These are phyloP conservation scores for Pelmatolapia mariae DNA, from an alignment of 2,113 vertebrate species.

Conservation along the genomic window DNA sequence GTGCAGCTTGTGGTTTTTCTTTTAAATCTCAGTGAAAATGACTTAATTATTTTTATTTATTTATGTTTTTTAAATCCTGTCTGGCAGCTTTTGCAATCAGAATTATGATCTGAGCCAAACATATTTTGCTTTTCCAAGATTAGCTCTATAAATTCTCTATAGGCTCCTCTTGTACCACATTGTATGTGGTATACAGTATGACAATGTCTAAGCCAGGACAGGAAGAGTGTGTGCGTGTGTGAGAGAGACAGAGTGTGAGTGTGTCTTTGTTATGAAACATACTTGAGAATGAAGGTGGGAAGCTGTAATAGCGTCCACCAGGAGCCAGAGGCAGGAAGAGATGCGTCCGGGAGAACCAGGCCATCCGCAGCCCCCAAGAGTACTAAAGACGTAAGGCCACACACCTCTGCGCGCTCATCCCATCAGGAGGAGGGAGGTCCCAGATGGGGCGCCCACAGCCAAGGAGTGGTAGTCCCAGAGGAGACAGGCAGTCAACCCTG, in stretches of 20 bases:
- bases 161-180: fast-evolving
- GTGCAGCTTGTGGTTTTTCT: neutral
- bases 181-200: neutral
- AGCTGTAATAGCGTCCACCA: neutral
- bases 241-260: neutral
- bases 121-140: neutral
- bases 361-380: fast-evolving
- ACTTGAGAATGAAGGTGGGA: neutral
- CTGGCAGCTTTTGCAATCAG: neutral
- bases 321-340: neutral
- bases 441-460: neutral
- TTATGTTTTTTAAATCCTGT: neutral
- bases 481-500: neutral
- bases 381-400: fast-evolving
- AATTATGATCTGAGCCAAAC: neutral
- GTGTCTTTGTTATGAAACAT: neutral
- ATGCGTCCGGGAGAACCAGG: neutral
- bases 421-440: neutral
- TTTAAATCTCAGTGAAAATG: neutral
- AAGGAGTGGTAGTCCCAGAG: neutral
- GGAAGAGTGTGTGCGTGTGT: neutral
- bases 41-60: neutral
- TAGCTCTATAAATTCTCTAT: neutral
- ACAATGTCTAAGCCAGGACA: neutral
- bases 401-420: neutral